Evolutionary conservation across 2,888 invertebrate genomes (phyloP).

Genomic region (Thereva nobilitata): DNA sequence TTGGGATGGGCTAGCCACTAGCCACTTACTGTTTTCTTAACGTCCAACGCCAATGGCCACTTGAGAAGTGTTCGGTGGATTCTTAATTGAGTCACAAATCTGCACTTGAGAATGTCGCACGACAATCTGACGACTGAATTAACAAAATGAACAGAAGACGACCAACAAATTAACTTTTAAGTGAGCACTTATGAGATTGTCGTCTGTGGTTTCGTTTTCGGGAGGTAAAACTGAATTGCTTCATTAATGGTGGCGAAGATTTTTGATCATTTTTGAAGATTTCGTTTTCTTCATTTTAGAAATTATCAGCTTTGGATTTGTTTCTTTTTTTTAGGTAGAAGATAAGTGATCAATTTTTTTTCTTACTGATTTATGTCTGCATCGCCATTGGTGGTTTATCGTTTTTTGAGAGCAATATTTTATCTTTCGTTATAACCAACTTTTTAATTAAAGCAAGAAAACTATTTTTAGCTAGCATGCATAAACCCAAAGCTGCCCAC

Average conservation of each 20-base stretch:
- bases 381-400: too few species aligned
- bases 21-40: neutral
- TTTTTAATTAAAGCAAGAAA: too few species aligned
- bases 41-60: neutral
- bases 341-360: too few species aligned
- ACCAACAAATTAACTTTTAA: constrained; percentile 29
- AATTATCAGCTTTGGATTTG: neutral
- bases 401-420: too few species aligned
- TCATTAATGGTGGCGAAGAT: neutral
- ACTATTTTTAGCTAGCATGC: too few species aligned
- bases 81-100: constrained; percentile 29
- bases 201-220: neutral
- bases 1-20: neutral
- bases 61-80: neutral
- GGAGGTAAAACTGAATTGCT: neutral
- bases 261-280: neutral
- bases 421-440: too few species aligned
- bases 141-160: constrained; percentile 24
- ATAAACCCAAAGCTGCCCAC: too few species aligned
- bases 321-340: too few species aligned
- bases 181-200: constrained; percentile 23
- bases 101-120: constrained; percentile 2
- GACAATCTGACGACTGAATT: constrained; percentile 29
- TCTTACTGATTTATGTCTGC: too few species aligned
- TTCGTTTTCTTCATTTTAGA: neutral